phyloP scores from a whole-genome alignment of 2,113 vertebrate species.

The Gymnorhina tibicen region DNA sequence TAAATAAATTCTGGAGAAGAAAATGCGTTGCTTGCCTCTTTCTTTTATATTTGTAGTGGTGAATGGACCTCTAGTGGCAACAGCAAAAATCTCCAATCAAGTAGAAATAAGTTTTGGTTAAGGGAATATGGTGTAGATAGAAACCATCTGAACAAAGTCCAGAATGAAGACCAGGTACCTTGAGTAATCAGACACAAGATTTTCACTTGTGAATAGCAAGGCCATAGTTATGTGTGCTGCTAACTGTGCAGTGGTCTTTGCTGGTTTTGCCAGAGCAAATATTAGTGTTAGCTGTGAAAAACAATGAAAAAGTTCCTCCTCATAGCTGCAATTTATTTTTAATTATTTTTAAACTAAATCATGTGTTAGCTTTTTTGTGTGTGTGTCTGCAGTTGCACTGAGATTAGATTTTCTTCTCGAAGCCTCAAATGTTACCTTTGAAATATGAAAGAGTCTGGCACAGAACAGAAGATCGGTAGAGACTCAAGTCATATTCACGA shows the following conservation, averaged over 20 bases:
- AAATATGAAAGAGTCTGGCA: background rate
- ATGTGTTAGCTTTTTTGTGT: too few species aligned
- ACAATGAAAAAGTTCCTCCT: background rate
- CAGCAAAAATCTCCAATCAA: conserved; percentile 31
- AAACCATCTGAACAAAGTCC: background rate
- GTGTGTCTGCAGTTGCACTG: background rate
- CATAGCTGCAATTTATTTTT: background rate
- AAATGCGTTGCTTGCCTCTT: background rate
- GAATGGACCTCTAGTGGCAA: conserved; percentile 74
- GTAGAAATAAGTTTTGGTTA: background rate
- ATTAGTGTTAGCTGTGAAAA: background rate
- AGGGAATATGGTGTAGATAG: background rate
- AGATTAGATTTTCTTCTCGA: background rate
- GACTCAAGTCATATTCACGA: background rate
- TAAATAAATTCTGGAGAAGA: background rate
- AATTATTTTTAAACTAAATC: background rate
- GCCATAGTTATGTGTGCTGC: background rate
- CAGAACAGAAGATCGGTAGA: background rate
- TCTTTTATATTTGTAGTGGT: conserved; percentile 53
- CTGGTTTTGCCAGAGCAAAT: background rate
- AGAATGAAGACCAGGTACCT: background rate
- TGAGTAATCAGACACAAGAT: background rate
- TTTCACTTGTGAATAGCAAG: background rate
- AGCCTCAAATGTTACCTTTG: background rate
- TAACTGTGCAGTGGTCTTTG: background rate